phyloP scores from a whole-genome alignment of 1,140 invertebrate genomes.

The Trachymyrmex septentrionalis region DNA sequence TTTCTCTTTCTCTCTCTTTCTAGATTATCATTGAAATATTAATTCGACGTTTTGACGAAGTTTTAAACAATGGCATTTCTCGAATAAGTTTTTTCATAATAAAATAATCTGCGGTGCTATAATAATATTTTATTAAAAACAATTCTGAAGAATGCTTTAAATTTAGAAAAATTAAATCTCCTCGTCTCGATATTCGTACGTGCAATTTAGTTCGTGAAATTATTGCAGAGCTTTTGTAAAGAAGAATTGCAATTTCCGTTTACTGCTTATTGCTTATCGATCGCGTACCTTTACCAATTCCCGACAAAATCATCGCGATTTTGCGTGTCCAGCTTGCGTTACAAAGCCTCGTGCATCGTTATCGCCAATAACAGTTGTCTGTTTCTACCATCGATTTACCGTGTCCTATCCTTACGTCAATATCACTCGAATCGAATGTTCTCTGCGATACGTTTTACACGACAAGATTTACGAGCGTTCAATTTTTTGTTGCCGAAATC shows the following conservation, averaged over 20 bases:
- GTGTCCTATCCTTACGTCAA: slow-evolving; percentile 14
- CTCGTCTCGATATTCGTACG: slow-evolving; percentile 18
- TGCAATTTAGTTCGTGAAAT: slow-evolving; percentile 61
- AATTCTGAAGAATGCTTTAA: neutral
- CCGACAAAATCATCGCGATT: slow-evolving; percentile 73
- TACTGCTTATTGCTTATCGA: slow-evolving; percentile 82
- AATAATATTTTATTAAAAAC: neutral
- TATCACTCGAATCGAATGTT: slow-evolving; percentile 31
- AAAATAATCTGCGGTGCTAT: neutral
- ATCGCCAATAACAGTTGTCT: slow-evolving; percentile 73
- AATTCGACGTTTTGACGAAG: neutral
- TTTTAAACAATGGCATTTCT: neutral
- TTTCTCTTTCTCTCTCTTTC: neutral
- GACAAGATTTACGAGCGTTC: slow-evolving; percentile 26
- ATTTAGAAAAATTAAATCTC: slow-evolving; percentile 60
- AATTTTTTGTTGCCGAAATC: slow-evolving; percentile 22
- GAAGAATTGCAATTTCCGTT: slow-evolving; percentile 78
- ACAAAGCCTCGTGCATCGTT: slow-evolving; percentile 65
- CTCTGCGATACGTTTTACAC: slow-evolving; percentile 31
- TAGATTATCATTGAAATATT: slow-evolving; percentile 21
- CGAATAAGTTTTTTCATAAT: neutral
- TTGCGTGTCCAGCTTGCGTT: slow-evolving; percentile 71
- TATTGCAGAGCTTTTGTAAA: slow-evolving; percentile 59
- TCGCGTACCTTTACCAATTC: slow-evolving; percentile 65
- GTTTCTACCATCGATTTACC: slow-evolving; percentile 64